Evolutionary conservation across 2,113 vertebrate genomes (phyloP).

Genomic region (Pleuronectes platessa): DNA sequence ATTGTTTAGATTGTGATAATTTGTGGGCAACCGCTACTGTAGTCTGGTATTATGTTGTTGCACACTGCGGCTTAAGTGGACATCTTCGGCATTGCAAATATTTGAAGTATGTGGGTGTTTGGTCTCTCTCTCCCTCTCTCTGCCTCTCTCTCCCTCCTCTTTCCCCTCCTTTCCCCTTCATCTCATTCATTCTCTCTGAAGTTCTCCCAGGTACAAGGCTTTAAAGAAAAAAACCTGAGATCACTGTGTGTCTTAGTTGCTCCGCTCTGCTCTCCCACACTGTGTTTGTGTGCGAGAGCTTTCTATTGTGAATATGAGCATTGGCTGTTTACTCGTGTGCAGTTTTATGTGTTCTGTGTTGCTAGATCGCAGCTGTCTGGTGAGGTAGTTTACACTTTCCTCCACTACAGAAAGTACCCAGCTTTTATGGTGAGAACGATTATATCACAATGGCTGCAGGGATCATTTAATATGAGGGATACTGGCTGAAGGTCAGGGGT

Average conservation of each 20-base stretch:
- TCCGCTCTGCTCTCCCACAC: conserved; percentile 8
- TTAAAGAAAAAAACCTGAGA: conserved; percentile 25
- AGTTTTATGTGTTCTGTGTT: conserved; percentile 16
- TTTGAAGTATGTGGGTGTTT: conserved; percentile 71
- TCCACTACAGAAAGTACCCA: conserved; percentile 1
- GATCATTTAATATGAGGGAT: conserved; percentile 3
- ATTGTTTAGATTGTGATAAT: conserved; percentile 66
- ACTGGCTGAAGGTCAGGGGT: conserved; percentile 14
- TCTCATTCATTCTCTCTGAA: conserved; percentile 50
- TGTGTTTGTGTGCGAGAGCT: conserved; percentile 14
- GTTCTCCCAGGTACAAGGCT: conserved; percentile 52
- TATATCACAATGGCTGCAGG: not conserved
- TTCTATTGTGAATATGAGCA: not conserved
- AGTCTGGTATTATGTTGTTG: conserved; percentile 52
- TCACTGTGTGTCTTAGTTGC: conserved; percentile 2
- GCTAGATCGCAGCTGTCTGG: not conserved
- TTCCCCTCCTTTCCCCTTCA: conserved; percentile 38
- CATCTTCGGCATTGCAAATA: conserved; percentile 71
- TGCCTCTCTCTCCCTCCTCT: not conserved
- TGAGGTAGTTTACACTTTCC: not conserved
- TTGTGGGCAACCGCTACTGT: conserved; percentile 55
- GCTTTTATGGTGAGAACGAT: not conserved
- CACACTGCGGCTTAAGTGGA: conserved; percentile 50
- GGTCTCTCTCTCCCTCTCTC: conserved; percentile 43
- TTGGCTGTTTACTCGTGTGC: conserved; percentile 40